Base-by-base conservation (phyloP, 2,888 invertebrate genomes). In the Tenthredo notha region DNA sequence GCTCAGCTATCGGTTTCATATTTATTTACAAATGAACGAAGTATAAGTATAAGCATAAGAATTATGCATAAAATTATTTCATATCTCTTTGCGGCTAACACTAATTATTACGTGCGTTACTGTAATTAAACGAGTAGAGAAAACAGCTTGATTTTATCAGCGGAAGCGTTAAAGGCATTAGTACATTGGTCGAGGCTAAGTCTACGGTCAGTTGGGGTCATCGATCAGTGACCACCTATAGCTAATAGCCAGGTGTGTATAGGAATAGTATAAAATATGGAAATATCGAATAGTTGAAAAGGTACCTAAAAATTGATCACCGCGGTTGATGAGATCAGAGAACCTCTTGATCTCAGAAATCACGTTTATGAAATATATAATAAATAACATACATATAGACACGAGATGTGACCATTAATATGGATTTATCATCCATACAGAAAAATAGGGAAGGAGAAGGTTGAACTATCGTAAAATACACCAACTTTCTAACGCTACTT, bases 161-260 rank as follows among this genome's bases (percentile, higher is more conserved):
- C 80, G 80, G 80, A 80, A 80, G 61, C 80, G 40, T 80, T 80
- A 61, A 61, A 80, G 80, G 80, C 80, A n/a, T n/a, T 80, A 40
- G 77, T 40, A 61, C 33, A 29, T 33, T 18, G 50, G 33, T 29
- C 9, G 40, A 80, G 58, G 40, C 18, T 54, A 33, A 50, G 7
- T 61, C 18, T 61, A 21, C 25, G 80, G 80, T 58, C 80, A 61
- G 77, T 43, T 37, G 61, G 61, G 80, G 80, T 80, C 80, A 80
- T 40, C 80, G 80, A 80, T 80, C 80, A 40, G 58, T n/a, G 61
- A 80, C 80, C 29, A n/a, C 10, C 54, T 18, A 5, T 18, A 5
- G 18, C 33, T 15, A 15, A 47, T 15, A 33, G 6, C 10, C 29
- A 7, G 25, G 3, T 5, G 3, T 5, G 9, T 25, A 10, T 18